phyloP scores from a whole-genome alignment of 2,113 vertebrate species.

The Dolichallabes microphthalmus region DNA sequence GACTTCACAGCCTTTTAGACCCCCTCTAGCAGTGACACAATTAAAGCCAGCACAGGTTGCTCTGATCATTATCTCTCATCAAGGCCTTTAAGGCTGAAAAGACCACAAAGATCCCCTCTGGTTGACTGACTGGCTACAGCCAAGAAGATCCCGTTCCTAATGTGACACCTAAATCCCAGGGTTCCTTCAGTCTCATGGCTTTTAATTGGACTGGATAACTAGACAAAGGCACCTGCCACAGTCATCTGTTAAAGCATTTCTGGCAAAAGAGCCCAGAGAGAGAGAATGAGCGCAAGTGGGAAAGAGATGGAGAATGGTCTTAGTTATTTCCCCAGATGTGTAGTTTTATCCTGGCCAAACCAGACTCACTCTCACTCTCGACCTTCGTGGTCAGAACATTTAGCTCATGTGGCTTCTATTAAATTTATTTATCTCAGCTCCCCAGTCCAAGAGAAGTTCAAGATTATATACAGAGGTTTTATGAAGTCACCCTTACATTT shows the following conservation, averaged over 20 bases:
- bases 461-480: conserved; percentile 66
- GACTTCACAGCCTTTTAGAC: conserved; percentile 52
- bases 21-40: conserved; percentile 43
- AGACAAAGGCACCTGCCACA: conserved; percentile 25
- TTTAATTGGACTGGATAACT: conserved; percentile 34
- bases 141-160: conserved; percentile 49
- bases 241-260: conserved; percentile 25
- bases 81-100: conserved; percentile 42
- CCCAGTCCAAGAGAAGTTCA: conserved; percentile 66
- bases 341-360: conserved; percentile 63
- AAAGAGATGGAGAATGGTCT: conserved; percentile 52
- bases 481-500: conserved; percentile 63
- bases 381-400: conserved; percentile 71
- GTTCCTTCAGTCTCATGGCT: conserved; percentile 8
- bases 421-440: conserved; percentile 67
- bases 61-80: conserved; percentile 67
- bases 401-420: conserved; percentile 68
- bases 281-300: conserved; percentile 17
- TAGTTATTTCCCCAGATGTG: conserved; percentile 73
- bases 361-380: conserved; percentile 70
- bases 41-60: conserved; percentile 64
- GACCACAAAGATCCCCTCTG: conserved; percentile 42
- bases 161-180: conserved; percentile 52
- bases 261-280: conserved; percentile 30
- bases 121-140: conserved; percentile 25